These are phyloP conservation scores for Tetramorium alpestre DNA, from an alignment of 1,140 invertebrate genomes.

Conservation along the genomic window DNA sequence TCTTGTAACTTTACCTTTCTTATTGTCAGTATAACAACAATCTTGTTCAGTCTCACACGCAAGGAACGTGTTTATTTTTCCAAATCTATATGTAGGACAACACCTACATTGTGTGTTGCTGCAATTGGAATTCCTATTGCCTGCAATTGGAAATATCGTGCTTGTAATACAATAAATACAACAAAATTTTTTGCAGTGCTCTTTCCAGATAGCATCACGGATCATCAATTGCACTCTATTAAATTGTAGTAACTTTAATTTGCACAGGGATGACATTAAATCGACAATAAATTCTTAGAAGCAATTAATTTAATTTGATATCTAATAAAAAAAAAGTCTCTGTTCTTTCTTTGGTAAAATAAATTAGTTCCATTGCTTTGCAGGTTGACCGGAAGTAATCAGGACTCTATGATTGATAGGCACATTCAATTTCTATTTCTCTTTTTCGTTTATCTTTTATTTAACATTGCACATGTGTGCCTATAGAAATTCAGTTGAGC, in stretches of 20 bases:
- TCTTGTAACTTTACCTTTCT: slow-evolving; percentile 38
- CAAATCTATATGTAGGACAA: slow-evolving; percentile 44
- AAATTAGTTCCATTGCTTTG: slow-evolving; percentile 81
- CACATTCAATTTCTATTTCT: slow-evolving; percentile 77
- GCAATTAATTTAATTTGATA: slow-evolving; percentile 26
- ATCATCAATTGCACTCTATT: slow-evolving; percentile 49
- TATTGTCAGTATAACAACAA: slow-evolving; percentile 45
- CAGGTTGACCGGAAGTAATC: slow-evolving; percentile 81
- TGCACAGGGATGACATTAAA: slow-evolving; percentile 43
- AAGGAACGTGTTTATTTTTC: slow-evolving; percentile 61
- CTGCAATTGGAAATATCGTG: slow-evolving; percentile 14
- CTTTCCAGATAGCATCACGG: slow-evolving; percentile 62
- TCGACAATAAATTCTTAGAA: slow-evolving; percentile 43
- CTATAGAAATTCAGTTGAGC: slow-evolving; percentile 55
- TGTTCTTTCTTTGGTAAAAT: slow-evolving; percentile 71
- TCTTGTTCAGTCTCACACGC: slow-evolving; percentile 39
- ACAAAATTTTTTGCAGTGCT: slow-evolving; percentile 60
- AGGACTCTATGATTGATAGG: slow-evolving; percentile 80
- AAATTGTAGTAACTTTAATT: slow-evolving; percentile 49
- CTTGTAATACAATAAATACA: slow-evolving; percentile 39
- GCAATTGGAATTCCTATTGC: slow-evolving; percentile 47
- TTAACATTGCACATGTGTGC: slow-evolving; percentile 61
- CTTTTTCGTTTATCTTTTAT: slow-evolving; percentile 69
- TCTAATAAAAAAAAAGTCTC: slow-evolving; percentile 27
- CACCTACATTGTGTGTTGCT: slow-evolving; percentile 48